These are phyloP conservation scores for Nysson spinosus DNA, from an alignment of 2,888 invertebrate genomes.

Conservation along the genomic window DNA sequence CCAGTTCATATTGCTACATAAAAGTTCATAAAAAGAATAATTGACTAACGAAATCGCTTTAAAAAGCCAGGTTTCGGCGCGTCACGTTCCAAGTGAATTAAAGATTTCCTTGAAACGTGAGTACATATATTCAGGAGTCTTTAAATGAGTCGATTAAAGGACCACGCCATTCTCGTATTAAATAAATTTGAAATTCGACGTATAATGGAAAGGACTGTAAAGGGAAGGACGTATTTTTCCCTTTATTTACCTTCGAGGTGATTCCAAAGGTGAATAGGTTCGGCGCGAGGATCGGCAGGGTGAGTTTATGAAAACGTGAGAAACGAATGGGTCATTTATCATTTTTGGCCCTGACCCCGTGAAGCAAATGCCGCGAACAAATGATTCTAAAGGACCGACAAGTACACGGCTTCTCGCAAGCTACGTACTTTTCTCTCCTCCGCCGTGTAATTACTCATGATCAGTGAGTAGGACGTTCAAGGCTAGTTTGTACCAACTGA, in stretches of 20 bases:
- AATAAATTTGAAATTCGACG: slow-evolving; percentile 24
- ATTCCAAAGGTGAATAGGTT: background rate
- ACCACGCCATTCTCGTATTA: too few species aligned
- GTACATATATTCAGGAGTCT: too few species aligned
- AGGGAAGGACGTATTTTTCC: slow-evolving; percentile 7
- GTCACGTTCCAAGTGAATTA: slow-evolving; percentile 25
- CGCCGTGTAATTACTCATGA: slow-evolving; percentile 40
- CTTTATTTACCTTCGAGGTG: background rate
- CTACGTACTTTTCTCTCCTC: slow-evolving; percentile 23
- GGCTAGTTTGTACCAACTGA: background rate
- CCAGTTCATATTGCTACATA: too few species aligned
- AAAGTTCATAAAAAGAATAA: too few species aligned
- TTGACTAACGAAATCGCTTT: slow-evolving; percentile 8
- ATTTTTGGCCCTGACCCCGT: slow-evolving; percentile 41
- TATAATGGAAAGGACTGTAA: slow-evolving; percentile 25
- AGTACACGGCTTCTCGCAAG: slow-evolving; percentile 16
- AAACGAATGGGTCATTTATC: slow-evolving; percentile 41
- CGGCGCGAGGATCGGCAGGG: too few species aligned
- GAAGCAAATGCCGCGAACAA: slow-evolving; percentile 34
- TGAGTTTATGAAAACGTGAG: slow-evolving; percentile 15
- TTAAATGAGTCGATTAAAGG: too few species aligned
- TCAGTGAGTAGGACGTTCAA: slow-evolving; percentile 10
- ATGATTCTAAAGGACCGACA: slow-evolving; percentile 40
- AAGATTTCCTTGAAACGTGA: slow-evolving; percentile 1
- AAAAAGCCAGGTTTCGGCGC: slow-evolving; percentile 24